These are phyloP conservation scores for Tetanocera ferruginea DNA, from an alignment of 2,888 invertebrate species.

Conservation along the genomic window DNA sequence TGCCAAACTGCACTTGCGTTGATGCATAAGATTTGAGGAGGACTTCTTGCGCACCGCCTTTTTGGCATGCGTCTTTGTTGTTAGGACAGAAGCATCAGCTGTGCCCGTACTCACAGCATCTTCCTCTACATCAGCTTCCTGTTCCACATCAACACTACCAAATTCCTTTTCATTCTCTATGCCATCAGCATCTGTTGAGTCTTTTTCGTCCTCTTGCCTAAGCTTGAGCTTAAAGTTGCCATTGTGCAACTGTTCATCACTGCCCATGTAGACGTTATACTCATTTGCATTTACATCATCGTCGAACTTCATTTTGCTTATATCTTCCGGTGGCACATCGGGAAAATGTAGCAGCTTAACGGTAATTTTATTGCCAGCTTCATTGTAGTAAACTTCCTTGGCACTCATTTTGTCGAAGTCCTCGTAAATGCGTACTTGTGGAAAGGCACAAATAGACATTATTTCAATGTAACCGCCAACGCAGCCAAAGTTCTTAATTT, in stretches of 20 bases:
- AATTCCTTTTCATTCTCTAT: constrained; percentile 48
- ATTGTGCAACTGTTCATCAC: neutral
- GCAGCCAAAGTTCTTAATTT: neutral
- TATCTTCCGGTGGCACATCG: constrained; percentile 67
- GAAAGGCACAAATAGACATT: constrained; percentile 69
- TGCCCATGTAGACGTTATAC: neutral
- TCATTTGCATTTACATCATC: constrained; percentile 52
- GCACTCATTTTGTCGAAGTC: constrained; percentile 71
- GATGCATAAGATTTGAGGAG: constrained; percentile 60
- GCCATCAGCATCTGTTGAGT: constrained; percentile 35
- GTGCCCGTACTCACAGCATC: neutral
- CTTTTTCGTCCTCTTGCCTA: constrained; percentile 30
- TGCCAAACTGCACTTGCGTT: constrained; percentile 66
- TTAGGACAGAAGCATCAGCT: constrained; percentile 12
- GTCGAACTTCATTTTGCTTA: constrained; percentile 64
- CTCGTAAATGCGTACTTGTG: constrained; percentile 68
- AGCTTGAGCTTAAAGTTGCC: neutral
- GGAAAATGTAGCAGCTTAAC: constrained; percentile 68
- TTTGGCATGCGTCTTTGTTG: constrained; percentile 46
- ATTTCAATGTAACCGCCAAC: constrained; percentile 44
- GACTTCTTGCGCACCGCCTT: constrained; percentile 66
- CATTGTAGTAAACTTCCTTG: constrained; percentile 69
- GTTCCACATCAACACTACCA: constrained; percentile 12
- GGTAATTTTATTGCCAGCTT: constrained; percentile 68
- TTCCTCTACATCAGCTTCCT: constrained; percentile 33